Percentiles rank a stretch among this genome's conserved stretches.
phyloP scores from a whole-genome alignment of 2,888 invertebrate genomes.

The Drosophila flavopinicola region DNA sequence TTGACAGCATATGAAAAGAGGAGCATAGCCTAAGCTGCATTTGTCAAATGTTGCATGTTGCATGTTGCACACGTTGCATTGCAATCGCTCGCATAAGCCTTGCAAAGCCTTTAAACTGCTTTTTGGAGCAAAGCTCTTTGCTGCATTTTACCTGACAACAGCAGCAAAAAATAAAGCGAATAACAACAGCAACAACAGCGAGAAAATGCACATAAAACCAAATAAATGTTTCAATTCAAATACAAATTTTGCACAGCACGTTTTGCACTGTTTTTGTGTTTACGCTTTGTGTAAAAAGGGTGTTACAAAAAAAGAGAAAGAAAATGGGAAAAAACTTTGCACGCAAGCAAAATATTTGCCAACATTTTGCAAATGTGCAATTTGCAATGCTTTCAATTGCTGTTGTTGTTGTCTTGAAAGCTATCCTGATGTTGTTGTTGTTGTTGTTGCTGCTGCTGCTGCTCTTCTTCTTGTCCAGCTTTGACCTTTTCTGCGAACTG shows the following conservation, averaged over 20 bases:
- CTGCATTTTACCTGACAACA: slow-evolving; percentile 11
- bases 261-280: neutral
- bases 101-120: slow-evolving; percentile 34
- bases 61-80: no score
- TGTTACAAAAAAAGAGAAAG: slow-evolving; percentile 15
- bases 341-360: slow-evolving; percentile 42
- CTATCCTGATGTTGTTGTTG: slow-evolving; percentile 2
- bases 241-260: neutral
- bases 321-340: neutral
- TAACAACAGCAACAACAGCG: slow-evolving; percentile 3
- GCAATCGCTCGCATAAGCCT: slow-evolving; percentile 14
- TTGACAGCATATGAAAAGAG: neutral
- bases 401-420: slow-evolving; percentile 16
- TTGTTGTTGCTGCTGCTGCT: slow-evolving; percentile 11
- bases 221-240: slow-evolving; percentile 21
- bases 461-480: slow-evolving; percentile 6
- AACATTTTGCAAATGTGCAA: slow-evolving; percentile 22
- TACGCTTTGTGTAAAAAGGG: slow-evolving; percentile 2
- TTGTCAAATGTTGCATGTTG: slow-evolving; percentile 17
- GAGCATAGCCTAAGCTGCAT: slow-evolving; percentile 17
- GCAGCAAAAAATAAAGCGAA: neutral
- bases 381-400: slow-evolving; percentile 40
- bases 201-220: slow-evolving; percentile 6
- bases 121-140: slow-evolving; percentile 16
- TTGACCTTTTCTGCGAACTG: slow-evolving; percentile 42